Conservation (phyloP, 2,888 invertebrate genomes). For the Rotaria socialis region DNA sequence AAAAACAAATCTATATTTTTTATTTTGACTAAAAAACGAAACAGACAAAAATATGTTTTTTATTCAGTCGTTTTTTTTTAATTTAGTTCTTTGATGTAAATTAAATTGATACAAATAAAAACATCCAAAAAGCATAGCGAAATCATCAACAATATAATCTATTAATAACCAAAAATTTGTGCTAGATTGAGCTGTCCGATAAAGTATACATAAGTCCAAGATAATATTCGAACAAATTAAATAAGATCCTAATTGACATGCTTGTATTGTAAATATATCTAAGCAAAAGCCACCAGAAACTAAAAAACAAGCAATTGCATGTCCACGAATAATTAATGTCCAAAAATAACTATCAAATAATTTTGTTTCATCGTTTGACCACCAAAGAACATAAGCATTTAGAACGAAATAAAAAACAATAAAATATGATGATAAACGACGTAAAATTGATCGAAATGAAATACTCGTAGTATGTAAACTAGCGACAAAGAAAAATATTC, state of each 20-base stretch:
- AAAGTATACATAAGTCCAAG: background rate
- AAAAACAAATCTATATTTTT: background rate
- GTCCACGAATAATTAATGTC: background rate
- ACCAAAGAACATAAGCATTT: background rate
- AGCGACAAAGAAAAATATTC: background rate
- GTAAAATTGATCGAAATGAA: conserved; percentile 9
- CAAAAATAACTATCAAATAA: background rate
- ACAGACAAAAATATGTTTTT: too few relatives aligned
- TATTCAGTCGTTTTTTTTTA: background rate
- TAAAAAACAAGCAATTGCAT: background rate
- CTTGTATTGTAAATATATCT: background rate
- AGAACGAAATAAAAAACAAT: conserved; percentile 6
- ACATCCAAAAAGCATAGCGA: conserved; percentile 17
- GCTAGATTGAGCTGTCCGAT: too few relatives aligned
- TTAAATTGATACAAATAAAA: conserved; percentile 35
- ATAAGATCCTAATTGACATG: conserved; percentile 22
- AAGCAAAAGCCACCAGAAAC: conserved; percentile 6
- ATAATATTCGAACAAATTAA: background rate
- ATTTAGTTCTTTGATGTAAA: background rate
- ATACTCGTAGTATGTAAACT: background rate
- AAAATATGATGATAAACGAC: conserved; percentile 2
- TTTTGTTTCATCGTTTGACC: background rate
- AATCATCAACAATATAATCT: conserved; percentile 15
- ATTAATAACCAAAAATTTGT: background rate
- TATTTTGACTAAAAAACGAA: background rate